phyloP scores from a whole-genome alignment of 2,113 vertebrate genomes.

The Nettapus auritus region DNA sequence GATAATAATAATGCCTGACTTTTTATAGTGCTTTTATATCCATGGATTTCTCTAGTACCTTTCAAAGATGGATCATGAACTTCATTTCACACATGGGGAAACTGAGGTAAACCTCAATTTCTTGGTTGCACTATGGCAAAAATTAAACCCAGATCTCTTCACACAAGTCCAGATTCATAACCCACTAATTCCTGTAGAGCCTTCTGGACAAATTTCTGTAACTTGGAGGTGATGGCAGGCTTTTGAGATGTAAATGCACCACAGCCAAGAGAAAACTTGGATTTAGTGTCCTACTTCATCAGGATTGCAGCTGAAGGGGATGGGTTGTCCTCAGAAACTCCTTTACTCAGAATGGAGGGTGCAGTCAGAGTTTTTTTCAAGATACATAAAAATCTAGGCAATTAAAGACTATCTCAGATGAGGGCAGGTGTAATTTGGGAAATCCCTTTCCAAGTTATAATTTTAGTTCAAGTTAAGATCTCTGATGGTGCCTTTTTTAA shows the following conservation, averaged over 20 bases:
- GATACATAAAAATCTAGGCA: background rate
- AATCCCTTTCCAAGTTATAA: background rate
- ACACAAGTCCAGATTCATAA: background rate
- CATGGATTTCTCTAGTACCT: background rate
- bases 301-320: background rate
- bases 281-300: background rate
- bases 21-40: background rate
- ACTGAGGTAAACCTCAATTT: background rate
- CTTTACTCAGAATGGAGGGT: background rate
- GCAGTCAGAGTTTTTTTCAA: background rate
- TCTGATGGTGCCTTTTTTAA: background rate
- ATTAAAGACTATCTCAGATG: background rate
- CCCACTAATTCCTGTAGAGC: accelerated
- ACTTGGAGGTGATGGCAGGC: background rate
- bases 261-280: background rate
- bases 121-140: background rate
- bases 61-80: background rate
- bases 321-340: background rate
- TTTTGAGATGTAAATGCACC: background rate
- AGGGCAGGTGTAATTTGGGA: accelerated
- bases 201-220: background rate
- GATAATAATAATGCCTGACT: background rate
- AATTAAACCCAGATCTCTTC: background rate
- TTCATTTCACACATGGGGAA: background rate
- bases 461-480: background rate